These are phyloP conservation scores for Drosophila pseudoananassae DNA, from an alignment of 1,140 invertebrate genomes.

Conservation along the genomic window DNA sequence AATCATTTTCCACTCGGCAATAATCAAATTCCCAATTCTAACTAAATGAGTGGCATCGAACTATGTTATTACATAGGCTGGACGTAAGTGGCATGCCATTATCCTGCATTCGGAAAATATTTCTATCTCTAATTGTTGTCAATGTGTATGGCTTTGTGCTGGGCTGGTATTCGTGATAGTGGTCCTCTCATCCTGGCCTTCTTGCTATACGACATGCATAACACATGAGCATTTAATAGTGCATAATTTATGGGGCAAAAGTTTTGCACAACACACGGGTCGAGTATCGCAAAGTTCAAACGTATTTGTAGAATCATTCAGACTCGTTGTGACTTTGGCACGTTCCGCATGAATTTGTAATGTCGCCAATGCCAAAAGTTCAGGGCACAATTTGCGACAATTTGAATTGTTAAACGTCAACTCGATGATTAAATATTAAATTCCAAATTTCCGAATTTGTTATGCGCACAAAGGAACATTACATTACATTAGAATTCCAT, in stretches of 20 bases:
- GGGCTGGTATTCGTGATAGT: not conserved
- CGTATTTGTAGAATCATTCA: constrained; percentile 47
- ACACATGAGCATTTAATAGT: constrained; percentile 43
- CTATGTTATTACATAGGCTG: constrained; percentile 32
- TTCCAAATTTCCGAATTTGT: constrained; percentile 20
- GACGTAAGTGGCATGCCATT: constrained; percentile 26
- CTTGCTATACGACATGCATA: constrained; percentile 22
- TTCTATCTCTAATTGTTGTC: constrained; percentile 43
- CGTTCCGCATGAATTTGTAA: constrained; percentile 63
- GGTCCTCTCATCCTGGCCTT: not conserved
- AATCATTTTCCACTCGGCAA: not conserved
- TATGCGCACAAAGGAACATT: constrained; percentile 22
- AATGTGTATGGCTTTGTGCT: constrained; percentile 4
- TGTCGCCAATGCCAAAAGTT: constrained; percentile 44
- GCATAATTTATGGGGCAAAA: constrained; percentile 54
- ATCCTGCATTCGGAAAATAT: constrained; percentile 10
- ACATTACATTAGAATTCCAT: not conserved
- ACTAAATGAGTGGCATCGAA: constrained; percentile 21
- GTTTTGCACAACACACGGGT: constrained; percentile 30
- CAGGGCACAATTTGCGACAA: constrained; percentile 51
- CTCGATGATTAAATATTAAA: constrained; percentile 53
- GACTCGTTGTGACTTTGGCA: constrained; percentile 56
- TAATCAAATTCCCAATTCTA: constrained; percentile 30
- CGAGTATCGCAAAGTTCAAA: constrained; percentile 35
- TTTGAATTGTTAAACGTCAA: constrained; percentile 48